phyloP scores from a whole-genome alignment of 2,888 invertebrate genomes.

The Octonoba sinensis region DNA sequence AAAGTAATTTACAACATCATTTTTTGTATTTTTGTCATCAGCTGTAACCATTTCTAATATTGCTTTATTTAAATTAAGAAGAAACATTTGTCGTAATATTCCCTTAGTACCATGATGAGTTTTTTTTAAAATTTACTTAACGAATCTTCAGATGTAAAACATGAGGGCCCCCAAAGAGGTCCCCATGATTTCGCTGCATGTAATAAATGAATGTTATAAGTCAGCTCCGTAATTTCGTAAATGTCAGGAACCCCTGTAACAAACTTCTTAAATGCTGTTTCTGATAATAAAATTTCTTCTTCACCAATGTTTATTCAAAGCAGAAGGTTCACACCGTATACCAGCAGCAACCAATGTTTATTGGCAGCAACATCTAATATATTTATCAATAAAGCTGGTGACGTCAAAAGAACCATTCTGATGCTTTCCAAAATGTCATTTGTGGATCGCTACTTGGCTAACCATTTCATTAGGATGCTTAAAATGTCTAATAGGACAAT shows the following conservation, averaged over 20 bases:
- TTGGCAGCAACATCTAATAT: background rate
- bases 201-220: conserved; percentile 29
- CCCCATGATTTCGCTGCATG: conserved; percentile 24
- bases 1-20: no score
- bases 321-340: background rate
- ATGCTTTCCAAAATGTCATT: no score
- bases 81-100: background rate
- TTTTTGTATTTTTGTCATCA: no score
- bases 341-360: conserved; percentile 1
- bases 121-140: conserved; percentile 12
- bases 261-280: background rate
- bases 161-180: conserved; percentile 15
- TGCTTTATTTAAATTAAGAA: no score
- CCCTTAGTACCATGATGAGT: background rate
- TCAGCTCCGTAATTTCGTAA: conserved; percentile 3
- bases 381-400: background rate
- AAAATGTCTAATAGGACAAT: background rate
- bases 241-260: background rate
- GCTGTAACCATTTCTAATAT: no score
- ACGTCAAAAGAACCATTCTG: background rate
- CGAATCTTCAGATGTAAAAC: conserved; percentile 26
- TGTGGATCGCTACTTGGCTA: no score
- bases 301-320: background rate
- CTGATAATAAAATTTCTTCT: background rate
- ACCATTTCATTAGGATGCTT: conserved; percentile 1